Conservation (phyloP, 2,113 vertebrate species). For the Otocyon megalotis region DNA sequence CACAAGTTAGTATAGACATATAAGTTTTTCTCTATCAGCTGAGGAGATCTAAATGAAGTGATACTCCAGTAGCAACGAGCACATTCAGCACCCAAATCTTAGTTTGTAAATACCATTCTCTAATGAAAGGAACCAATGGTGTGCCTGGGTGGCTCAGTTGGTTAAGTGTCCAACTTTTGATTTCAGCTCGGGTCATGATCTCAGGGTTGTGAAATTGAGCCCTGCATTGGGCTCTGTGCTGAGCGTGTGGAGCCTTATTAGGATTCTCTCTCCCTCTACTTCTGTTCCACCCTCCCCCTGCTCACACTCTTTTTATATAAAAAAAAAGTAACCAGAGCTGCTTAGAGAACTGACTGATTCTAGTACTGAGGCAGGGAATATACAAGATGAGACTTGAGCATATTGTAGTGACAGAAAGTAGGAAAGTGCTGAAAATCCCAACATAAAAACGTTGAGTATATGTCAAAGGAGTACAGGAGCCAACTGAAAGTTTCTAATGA, state of each 20-base stretch:
- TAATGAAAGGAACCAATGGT: constrained; percentile 22
- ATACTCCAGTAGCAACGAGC: not conserved
- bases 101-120: constrained; percentile 38
- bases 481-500: constrained; percentile 28
- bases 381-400: not conserved
- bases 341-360: constrained; percentile 1
- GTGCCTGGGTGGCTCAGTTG: not conserved
- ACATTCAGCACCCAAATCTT: not conserved
- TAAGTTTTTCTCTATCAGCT: not conserved
- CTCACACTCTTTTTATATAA: not conserved
- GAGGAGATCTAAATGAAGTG: not conserved
- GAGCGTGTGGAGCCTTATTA: not conserved
- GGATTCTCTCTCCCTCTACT: not conserved
- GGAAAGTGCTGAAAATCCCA: not conserved
- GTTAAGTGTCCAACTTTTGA: not conserved
- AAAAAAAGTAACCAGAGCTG: not conserved
- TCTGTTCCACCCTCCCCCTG: not conserved
- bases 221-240: no score
- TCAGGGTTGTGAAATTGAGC: no score
- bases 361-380: constrained; percentile 18
- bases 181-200: not conserved
- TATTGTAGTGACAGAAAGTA: constrained; percentile 38
- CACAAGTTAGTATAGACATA: not conserved
- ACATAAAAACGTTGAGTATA: not conserved
- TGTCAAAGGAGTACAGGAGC: not conserved